phyloP scores from a whole-genome alignment of 2,797 vertebrate species.

The Brotula barbata region DNA sequence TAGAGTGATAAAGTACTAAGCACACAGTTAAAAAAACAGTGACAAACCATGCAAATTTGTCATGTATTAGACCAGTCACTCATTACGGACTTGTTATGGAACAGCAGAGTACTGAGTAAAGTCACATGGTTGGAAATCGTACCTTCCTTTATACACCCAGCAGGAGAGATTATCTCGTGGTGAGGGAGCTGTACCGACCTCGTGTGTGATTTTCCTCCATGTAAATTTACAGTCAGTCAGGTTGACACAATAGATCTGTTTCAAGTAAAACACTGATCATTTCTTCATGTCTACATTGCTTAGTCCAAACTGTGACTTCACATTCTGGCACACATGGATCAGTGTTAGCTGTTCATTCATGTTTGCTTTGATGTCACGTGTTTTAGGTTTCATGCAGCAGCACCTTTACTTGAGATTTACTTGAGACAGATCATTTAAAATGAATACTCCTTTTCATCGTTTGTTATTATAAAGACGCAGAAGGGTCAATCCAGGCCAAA shows the following conservation, averaged over 20 bases:
- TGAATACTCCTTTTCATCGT: not conserved
- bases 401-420: no score
- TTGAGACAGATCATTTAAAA: no score
- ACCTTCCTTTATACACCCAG: slow-evolving; percentile 87
- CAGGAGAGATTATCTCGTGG: slow-evolving; percentile 94
- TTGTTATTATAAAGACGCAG: not conserved
- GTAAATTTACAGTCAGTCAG: slow-evolving; percentile 83
- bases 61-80: no score
- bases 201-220: slow-evolving; percentile 85
- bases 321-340: not conserved
- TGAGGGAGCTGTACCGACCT: slow-evolving; percentile 84
- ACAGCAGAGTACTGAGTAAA: not conserved
- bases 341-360: not conserved
- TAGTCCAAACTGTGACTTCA: slow-evolving; percentile 3
- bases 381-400: no score
- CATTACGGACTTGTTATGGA: no score
- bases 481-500: not conserved
- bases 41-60: no score
- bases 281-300: slow-evolving; percentile 11
- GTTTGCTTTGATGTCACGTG: not conserved
- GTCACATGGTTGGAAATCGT: slow-evolving; percentile 1
- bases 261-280: slow-evolving; percentile 58
- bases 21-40: no score
- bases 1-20: no score
- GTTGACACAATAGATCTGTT: slow-evolving; percentile 88